phyloP scores from a whole-genome alignment of 2,888 invertebrate genomes.

The Mimachlamys varia region DNA sequence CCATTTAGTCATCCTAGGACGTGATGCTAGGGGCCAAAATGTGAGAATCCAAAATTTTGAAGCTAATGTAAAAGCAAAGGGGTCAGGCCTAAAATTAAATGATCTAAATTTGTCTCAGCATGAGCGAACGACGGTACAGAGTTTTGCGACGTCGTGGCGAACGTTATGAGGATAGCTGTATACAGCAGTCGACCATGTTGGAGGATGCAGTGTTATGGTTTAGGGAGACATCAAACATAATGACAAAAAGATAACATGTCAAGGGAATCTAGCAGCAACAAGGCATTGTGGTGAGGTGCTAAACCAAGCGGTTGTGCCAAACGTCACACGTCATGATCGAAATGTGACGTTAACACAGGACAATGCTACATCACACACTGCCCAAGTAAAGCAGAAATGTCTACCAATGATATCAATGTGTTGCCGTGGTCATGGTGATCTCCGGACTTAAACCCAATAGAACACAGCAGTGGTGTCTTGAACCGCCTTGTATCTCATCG shows the following conservation, averaged over 20 bases:
- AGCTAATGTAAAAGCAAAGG: too few relatives aligned
- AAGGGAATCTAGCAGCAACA: neutral
- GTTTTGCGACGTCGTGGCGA: neutral
- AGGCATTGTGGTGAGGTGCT: neutral
- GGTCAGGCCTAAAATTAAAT: neutral
- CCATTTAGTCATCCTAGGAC: too few relatives aligned
- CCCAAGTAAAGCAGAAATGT: neutral
- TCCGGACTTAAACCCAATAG: conserved; percentile 5
- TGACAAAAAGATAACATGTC: too few relatives aligned
- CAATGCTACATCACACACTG: neutral
- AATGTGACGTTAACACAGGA: neutral
- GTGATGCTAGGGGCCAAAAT: too few relatives aligned
- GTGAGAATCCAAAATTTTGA: too few relatives aligned
- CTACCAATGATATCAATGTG: neutral
- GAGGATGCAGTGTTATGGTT: too few relatives aligned
- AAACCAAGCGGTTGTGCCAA: neutral
- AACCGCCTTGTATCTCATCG: neutral
- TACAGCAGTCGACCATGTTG: too few relatives aligned
- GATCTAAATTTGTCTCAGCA: neutral
- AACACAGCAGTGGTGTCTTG: conserved; percentile 24
- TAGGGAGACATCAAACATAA: too few relatives aligned
- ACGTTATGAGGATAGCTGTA: too few relatives aligned
- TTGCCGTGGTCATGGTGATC: too few relatives aligned
- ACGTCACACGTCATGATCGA: neutral
- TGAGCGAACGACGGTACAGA: neutral